Conservation (phyloP, 2,113 vertebrate species). For the Phylloscopus trochiloides region DNA sequence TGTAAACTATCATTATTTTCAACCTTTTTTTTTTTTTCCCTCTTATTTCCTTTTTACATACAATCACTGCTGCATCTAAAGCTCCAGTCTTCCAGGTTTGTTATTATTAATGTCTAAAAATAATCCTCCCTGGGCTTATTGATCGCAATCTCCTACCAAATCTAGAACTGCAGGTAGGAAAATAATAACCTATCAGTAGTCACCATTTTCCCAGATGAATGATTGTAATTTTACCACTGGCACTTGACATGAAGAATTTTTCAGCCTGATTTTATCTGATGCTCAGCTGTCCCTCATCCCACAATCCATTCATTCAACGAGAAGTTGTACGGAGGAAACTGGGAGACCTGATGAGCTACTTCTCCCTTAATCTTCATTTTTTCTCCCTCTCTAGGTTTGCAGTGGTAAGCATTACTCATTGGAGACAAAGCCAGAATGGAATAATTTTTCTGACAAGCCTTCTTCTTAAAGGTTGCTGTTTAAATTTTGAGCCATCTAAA, state of each 20-base stretch:
- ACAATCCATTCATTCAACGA: not conserved
- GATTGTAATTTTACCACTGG: not conserved
- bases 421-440: not conserved
- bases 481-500: not conserved
- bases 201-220: not conserved
- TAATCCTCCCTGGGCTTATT: not conserved
- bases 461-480: not conserved
- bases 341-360: not conserved
- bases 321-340: not conserved
- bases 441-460: not conserved
- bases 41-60: not conserved
- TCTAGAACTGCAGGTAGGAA: not conserved
- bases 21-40: not conserved
- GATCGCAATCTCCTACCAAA: not conserved
- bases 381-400: not conserved
- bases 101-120: not conserved
- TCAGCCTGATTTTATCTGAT: not conserved
- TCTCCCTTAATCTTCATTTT: not conserved
- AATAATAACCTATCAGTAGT: not conserved
- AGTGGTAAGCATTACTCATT: not conserved
- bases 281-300: not conserved
- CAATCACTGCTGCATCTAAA: not conserved
- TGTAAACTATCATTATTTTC: not conserved
- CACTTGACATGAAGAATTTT: not conserved
- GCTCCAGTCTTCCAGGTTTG: not conserved